These are phyloP conservation scores for Syngnathus rostellatus DNA, from an alignment of 2,797 vertebrate genomes.

Conservation along the genomic window DNA sequence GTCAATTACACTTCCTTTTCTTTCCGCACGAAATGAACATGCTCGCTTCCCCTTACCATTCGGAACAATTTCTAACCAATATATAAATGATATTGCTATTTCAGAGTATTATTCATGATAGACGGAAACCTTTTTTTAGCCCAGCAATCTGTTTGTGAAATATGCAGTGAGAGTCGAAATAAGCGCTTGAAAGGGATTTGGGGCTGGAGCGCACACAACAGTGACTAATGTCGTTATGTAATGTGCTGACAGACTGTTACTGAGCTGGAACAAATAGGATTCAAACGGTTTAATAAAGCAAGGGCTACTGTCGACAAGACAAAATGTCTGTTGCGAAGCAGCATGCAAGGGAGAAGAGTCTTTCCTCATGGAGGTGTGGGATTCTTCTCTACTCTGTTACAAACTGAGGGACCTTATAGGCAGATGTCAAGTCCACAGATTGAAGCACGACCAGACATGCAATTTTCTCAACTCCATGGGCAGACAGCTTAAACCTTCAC, in stretches of 20 bases:
- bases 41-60: too few species aligned
- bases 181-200: not conserved
- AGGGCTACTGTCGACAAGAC: not conserved
- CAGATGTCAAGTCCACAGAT: not conserved
- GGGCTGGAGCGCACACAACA: not conserved
- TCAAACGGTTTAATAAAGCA: not conserved
- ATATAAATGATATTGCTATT: not conserved
- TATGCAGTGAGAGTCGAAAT: not conserved
- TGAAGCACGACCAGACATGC: slow-evolving; percentile 1
- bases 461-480: not conserved
- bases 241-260: slow-evolving; percentile 4
- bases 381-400: not conserved
- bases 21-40: too few species aligned
- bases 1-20: too few species aligned
- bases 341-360: not conserved
- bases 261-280: slow-evolving; percentile 14
- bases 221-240: slow-evolving; percentile 7
- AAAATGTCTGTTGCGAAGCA: slow-evolving; percentile 3
- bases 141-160: not conserved
- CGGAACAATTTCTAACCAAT: not conserved
- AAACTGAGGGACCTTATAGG: not conserved
- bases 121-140: not conserved
- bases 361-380: slow-evolving; percentile 6
- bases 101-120: not conserved
- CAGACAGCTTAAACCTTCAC: not conserved